Conservation (phyloP, 1,140 invertebrate genomes). For the Gonatopus flavifemur region DNA sequence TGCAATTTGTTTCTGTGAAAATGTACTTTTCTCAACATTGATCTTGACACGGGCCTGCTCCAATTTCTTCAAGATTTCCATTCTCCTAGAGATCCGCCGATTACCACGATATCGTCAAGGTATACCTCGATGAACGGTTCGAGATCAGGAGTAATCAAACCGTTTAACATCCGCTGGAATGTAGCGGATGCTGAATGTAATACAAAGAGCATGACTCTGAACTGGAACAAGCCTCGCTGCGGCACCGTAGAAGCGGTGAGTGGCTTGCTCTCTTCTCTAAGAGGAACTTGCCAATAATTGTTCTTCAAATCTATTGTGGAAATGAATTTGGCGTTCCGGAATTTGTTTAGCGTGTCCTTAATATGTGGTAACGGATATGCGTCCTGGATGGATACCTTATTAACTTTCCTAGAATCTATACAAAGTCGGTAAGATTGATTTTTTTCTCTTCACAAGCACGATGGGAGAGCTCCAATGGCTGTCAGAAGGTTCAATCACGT, state of each 20-base stretch:
- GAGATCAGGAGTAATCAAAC: slow-evolving; percentile 25
- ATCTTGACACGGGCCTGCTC: too few relatives aligned
- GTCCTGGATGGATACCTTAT: not conserved
- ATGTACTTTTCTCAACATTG: too few relatives aligned
- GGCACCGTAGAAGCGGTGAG: slow-evolving; percentile 37
- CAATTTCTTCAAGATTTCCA: too few relatives aligned
- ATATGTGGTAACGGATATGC: not conserved
- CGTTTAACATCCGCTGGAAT: slow-evolving; percentile 24
- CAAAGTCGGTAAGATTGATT: not conserved
- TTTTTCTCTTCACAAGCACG: not conserved
- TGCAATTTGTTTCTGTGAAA: too few relatives aligned
- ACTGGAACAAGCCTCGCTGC: slow-evolving; percentile 33
- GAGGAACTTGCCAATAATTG: slow-evolving; percentile 37
- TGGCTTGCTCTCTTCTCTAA: too few relatives aligned
- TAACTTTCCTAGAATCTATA: not conserved
- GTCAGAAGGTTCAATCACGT: not conserved
- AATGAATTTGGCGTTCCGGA: slow-evolving; percentile 27
- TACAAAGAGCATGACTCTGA: slow-evolving; percentile 32
- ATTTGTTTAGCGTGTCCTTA: slow-evolving; percentile 23
- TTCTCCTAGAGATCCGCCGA: slow-evolving; percentile 9
- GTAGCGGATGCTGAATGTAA: slow-evolving; percentile 29
- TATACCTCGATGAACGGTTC: slow-evolving; percentile 27
- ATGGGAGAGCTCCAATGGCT: not conserved
- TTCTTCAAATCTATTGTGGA: slow-evolving; percentile 24
- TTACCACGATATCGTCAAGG: slow-evolving; percentile 38